phyloP scores from a whole-genome alignment of 2,113 vertebrate species.

The Anguilla japonica region DNA sequence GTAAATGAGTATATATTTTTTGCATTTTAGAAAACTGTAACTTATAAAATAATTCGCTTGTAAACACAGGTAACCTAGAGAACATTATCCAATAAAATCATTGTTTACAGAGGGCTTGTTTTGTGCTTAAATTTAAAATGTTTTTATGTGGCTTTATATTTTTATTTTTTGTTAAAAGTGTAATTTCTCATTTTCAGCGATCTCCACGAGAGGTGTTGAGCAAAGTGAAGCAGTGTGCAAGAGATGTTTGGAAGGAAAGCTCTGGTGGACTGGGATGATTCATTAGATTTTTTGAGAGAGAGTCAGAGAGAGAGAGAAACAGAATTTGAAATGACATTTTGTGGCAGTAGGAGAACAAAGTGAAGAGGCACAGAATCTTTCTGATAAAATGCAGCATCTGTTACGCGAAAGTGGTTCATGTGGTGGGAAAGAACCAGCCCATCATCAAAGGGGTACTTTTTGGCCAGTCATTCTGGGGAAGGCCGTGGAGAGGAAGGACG shows the following conservation, averaged over 20 bases:
- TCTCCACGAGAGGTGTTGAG: background rate
- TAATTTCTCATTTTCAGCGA: background rate
- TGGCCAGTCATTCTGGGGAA: constrained; percentile 20
- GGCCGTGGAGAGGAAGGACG: background rate
- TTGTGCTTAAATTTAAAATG: background rate
- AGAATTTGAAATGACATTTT: constrained; percentile 18
- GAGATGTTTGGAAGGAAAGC: background rate
- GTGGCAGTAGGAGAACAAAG: background rate
- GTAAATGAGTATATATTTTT: background rate
- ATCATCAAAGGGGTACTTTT: constrained; percentile 19
- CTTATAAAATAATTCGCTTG: background rate
- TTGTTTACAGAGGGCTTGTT: background rate
- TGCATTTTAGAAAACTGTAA: background rate
- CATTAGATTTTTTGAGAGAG: constrained; percentile 1
- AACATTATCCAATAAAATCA: background rate
- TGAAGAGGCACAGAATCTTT: constrained; percentile 8
- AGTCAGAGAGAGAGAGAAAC: background rate
- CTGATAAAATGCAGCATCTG: constrained; percentile 26
- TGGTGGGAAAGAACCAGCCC: background rate
- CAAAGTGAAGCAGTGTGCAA: background rate
- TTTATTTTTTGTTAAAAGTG: background rate
- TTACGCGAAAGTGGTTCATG: background rate
- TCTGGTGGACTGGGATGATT: constrained; percentile 18
- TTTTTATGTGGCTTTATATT: background rate
- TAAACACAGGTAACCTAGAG: background rate